Percentiles rank a stretch among this genome's conserved stretches.
These are phyloP conservation scores for Psittacus erithacus DNA, from an alignment of 2,113 vertebrate genomes.

Conservation along the genomic window DNA sequence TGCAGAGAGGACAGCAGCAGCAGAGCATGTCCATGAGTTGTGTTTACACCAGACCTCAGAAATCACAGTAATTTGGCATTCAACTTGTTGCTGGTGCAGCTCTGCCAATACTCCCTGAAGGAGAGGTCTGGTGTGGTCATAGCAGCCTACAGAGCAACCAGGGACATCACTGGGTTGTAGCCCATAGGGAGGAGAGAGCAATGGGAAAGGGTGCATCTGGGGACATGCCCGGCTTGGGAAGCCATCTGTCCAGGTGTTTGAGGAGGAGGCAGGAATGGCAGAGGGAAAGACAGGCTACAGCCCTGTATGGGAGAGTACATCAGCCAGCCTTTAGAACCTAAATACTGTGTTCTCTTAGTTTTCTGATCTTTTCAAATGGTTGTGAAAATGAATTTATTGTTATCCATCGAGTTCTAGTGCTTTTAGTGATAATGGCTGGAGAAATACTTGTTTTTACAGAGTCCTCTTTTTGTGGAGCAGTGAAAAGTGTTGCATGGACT, in stretches of 20 bases:
- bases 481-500: not conserved
- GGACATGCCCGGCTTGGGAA: not conserved
- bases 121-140: not conserved
- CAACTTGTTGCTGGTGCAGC: not conserved
- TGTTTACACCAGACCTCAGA: not conserved
- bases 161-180: not conserved
- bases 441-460: not conserved
- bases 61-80: not conserved
- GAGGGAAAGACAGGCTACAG: not conserved
- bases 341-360: not conserved
- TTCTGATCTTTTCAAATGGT: not conserved
- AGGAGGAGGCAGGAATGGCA: not conserved
- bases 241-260: not conserved
- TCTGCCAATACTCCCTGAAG: rapidly evolving
- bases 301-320: rapidly evolving
- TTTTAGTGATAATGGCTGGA: not conserved
- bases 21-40: not conserved
- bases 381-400: not conserved
- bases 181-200: not conserved
- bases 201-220: not conserved
- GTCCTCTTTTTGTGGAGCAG: not conserved
- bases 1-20: not conserved
- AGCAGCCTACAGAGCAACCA: not conserved
- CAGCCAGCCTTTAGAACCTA: not conserved
- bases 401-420: not conserved